phyloP scores from a whole-genome alignment of 2,888 invertebrate genomes.

The Cephus sareptanus region DNA sequence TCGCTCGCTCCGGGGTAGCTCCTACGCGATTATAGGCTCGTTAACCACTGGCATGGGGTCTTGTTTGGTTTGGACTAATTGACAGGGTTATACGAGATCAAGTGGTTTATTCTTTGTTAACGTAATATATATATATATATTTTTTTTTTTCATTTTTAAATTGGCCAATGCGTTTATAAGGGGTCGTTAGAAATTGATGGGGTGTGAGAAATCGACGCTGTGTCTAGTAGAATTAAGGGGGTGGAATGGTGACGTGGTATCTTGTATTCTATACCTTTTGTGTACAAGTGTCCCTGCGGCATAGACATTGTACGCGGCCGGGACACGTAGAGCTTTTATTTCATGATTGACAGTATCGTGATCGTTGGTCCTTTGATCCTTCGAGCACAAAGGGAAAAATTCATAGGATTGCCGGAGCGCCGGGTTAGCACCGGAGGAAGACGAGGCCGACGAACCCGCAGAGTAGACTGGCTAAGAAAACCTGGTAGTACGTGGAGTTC shows the following conservation, averaged over 20 bases:
- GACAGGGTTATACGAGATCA: slow-evolving; percentile 2
- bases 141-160: not conserved
- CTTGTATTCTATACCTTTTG: not conserved
- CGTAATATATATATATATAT: not conserved
- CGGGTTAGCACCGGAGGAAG: slow-evolving; percentile 21
- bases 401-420: not conserved
- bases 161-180: not conserved
- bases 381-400: not conserved
- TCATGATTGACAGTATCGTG: not conserved
- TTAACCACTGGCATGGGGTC: slow-evolving; percentile 29
- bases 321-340: not conserved
- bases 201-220: not conserved
- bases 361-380: not conserved
- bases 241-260: not conserved
- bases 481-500: slow-evolving; percentile 42
- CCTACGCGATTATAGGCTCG: slow-evolving; percentile 48
- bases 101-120: not conserved
- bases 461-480: slow-evolving; percentile 52
- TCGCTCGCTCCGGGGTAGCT: not conserved
- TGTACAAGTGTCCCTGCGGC: not conserved
- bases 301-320: not conserved
- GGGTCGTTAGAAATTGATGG: not conserved
- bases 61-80: slow-evolving; percentile 19
- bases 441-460: slow-evolving; percentile 52
- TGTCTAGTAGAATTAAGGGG: not conserved